Base-by-base conservation (phyloP, 2,113 vertebrate species). In the Gallinago media region DNA sequence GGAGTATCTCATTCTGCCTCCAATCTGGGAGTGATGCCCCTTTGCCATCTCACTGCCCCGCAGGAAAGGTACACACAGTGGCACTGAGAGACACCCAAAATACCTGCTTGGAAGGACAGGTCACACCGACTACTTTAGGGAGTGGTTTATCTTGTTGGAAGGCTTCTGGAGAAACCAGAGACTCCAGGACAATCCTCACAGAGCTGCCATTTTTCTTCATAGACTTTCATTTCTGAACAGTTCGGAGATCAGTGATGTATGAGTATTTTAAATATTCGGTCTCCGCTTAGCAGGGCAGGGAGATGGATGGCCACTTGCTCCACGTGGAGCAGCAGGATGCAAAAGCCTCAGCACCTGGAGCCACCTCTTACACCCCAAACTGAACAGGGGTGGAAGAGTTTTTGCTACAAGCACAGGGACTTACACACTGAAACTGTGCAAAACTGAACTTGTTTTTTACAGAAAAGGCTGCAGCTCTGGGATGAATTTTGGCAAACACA, bases 261-360 rank as follows among this genome's bases (percentile, higher is more conserved):
- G 20, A 34, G 31, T 55, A 42, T 68, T 56, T 61, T 85, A 67
- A 74, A 63, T 62, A 34, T 73, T 88, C 3, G 1, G 46, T 49
- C 83, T 83, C 58, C 1, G 2, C 17, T 75, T 40, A 83, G 63
- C 68, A 78, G 27, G 83, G 73, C 40, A 70, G 65, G n/a, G 50
- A 91, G 38, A 67, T 22, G 42, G 52, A 77, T 55, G 42, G 67
- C 20, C 36, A 20, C 63, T 73, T 1, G 1, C 36, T 81, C 34
- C 1, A 1, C 0, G 0, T 11, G n/a, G 49, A 68, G 31, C 55
- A 59, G 46, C 0, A 0, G 21, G 59, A 63, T 44, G 21, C 1
- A 1, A 75, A 19, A 67, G 44, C 36, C 36, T 79, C 11, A 27
- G 70, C 54, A 66, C 77, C 83, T 74, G 40, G 14, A 66, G 36